These are phyloP conservation scores for Tragelaphus eurycerus DNA, from an alignment of 2,797 vertebrate genomes.

Conservation along the genomic window DNA sequence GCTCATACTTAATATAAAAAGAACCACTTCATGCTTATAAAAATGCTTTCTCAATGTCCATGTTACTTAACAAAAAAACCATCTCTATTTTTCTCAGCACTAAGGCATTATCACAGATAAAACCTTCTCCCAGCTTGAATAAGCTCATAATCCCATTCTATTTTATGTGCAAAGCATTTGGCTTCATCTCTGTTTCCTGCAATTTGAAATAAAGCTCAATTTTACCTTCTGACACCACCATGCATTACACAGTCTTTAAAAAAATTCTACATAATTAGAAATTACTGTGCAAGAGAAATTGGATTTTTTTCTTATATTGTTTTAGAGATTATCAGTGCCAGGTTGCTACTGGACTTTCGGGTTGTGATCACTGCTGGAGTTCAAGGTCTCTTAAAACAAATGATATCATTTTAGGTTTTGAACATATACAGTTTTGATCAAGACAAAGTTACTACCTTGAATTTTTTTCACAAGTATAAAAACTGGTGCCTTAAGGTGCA, in stretches of 20 bases:
- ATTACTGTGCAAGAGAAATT: not conserved
- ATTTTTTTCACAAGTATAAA: not conserved
- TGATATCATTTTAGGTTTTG: not conserved
- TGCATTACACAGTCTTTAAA: not conserved
- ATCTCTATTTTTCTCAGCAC: slow-evolving; percentile 16
- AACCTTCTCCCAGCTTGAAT: slow-evolving; percentile 26
- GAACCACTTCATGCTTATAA: not conserved
- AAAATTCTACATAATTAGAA: not conserved
- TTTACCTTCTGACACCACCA: not conserved
- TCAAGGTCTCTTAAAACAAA: not conserved
- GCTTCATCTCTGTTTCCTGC: not conserved
- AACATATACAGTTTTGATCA: not conserved
- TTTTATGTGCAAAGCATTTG: slow-evolving; percentile 48
- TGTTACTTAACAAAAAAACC: slow-evolving; percentile 27
- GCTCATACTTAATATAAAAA: not conserved
- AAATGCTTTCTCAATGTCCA: not conserved
- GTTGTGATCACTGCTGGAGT: not conserved
- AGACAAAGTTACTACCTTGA: not conserved
- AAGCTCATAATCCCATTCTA: slow-evolving; percentile 28
- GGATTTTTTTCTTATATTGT: not conserved
- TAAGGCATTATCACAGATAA: slow-evolving; percentile 29
- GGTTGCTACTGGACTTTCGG: not conserved
- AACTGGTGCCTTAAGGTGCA: not conserved
- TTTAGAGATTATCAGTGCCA: not conserved
- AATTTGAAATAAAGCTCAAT: slow-evolving; percentile 31